Percentiles rank a stretch among this genome's conserved stretches.
These are phyloP conservation scores for Hymenochirus boettgeri DNA, from an alignment of 2,113 vertebrate species.

Conservation along the genomic window DNA sequence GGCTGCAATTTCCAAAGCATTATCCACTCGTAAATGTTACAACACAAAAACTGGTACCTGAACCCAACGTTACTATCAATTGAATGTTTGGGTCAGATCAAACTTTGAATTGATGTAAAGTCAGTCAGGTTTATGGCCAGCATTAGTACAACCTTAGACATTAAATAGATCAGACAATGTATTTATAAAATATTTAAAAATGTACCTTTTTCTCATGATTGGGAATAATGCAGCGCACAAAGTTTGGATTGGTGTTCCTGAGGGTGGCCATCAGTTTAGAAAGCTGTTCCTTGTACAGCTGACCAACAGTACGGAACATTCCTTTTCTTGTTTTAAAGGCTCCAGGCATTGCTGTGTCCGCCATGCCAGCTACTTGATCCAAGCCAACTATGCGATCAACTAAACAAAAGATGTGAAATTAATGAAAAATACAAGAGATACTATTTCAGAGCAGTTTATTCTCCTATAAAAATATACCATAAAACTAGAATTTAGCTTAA, in stretches of 20 bases:
- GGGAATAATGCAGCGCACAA: constrained; percentile 96
- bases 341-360: constrained; percentile 79
- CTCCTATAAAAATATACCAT: too few relatives aligned
- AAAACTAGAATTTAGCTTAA: too few relatives aligned
- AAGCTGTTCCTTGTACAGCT: constrained; percentile 96
- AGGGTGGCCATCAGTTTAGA: constrained; percentile 95
- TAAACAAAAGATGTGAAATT: constrained; percentile 43
- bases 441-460: too few relatives aligned
- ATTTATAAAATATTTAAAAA: neutral
- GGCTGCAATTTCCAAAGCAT: too few relatives aligned
- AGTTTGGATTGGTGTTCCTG: constrained; percentile 97
- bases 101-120: too few relatives aligned
- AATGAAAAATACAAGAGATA: too few relatives aligned
- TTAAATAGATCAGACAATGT: too few relatives aligned
- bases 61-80: too few relatives aligned
- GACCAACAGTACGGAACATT: constrained; percentile 96
- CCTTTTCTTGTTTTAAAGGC: constrained; percentile 95
- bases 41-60: too few relatives aligned
- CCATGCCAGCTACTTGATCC: constrained; percentile 96
- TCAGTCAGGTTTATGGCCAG: rapidly evolving
- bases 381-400: constrained; percentile 95
- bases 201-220: constrained; percentile 97
- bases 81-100: too few relatives aligned
- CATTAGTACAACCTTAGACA: too few relatives aligned
- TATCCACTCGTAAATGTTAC: too few relatives aligned